Evolutionary conservation across 1,140 invertebrate genomes (phyloP).

Genomic region (Conus ventricosus): DNA sequence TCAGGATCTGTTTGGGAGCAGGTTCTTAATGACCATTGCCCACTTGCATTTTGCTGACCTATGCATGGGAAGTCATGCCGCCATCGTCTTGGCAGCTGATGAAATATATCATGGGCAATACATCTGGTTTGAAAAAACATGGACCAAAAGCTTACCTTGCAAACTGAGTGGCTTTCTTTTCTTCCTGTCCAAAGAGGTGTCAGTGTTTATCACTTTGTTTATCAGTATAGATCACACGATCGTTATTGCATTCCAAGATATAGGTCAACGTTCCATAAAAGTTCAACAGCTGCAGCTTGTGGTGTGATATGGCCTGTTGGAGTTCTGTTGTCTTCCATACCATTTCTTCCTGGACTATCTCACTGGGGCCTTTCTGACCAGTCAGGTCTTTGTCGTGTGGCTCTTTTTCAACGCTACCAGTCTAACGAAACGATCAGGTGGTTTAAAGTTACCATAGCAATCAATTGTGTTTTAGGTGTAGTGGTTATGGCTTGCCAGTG

Average conservation of each 20-base stretch:
- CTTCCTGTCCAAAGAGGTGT: conserved; percentile 50
- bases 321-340: background rate
- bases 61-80: conserved; percentile 47
- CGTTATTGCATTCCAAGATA: conserved; percentile 59
- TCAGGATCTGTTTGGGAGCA: too few relatives aligned
- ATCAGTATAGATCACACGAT: conserved; percentile 51
- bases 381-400: too few relatives aligned
- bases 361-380: conserved; percentile 17
- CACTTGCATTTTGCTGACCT: conserved; percentile 62
- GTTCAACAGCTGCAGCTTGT: background rate
- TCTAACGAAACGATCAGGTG: too few relatives aligned
- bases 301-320: background rate
- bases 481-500: too few relatives aligned
- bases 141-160: too few relatives aligned
- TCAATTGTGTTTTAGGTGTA: too few relatives aligned
- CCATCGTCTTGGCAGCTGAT: conserved; percentile 55
- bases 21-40: conserved; percentile 52
- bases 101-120: conserved; percentile 36
- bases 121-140: too few relatives aligned
- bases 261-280: conserved; percentile 24
- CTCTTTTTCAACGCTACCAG: too few relatives aligned
- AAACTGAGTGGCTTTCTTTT: too few relatives aligned
- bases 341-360: background rate
- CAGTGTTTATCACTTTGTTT: conserved; percentile 11
- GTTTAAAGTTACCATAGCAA: too few relatives aligned